Evolutionary conservation across 23 tunicate species (phyloP).

Genomic region (Halocynthia roretzi): DNA sequence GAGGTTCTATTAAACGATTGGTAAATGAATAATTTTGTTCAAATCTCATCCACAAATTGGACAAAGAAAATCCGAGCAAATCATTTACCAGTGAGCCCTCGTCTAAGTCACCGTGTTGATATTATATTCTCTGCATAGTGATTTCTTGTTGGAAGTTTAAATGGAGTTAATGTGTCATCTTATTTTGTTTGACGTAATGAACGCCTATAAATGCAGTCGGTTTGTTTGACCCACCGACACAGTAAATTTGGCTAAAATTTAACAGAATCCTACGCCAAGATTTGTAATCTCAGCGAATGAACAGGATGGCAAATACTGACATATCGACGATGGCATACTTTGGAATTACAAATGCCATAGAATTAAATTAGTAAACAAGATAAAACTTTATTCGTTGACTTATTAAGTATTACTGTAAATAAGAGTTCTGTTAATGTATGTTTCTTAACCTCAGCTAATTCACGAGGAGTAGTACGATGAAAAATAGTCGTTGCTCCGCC

Average conservation of each 20-base stretch:
- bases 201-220: conserved; percentile 3
- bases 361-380: no score
- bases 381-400: no score
- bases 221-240: background rate
- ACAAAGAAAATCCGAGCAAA: conserved; percentile 33
- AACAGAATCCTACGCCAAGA: conserved; percentile 1
- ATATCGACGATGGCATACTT: background rate
- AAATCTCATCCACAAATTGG: conserved; percentile 23
- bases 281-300: no score
- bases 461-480: no score
- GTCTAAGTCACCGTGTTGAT: conserved; percentile 7
- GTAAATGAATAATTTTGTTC: conserved; percentile 33
- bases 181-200: background rate
- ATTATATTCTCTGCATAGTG: conserved; percentile 1
- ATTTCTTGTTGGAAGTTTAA: conserved; percentile 7
- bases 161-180: background rate
- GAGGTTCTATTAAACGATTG: conserved; percentile 19
- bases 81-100: conserved; percentile 24
- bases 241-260: conserved; percentile 4
- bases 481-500: no score
- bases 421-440: no score
- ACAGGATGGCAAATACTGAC: background rate
- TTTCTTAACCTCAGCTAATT: no score
- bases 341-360: no score
- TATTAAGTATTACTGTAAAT: no score